Conservation (phyloP, 2,113 vertebrate genomes). For the Athene noctua region DNA sequence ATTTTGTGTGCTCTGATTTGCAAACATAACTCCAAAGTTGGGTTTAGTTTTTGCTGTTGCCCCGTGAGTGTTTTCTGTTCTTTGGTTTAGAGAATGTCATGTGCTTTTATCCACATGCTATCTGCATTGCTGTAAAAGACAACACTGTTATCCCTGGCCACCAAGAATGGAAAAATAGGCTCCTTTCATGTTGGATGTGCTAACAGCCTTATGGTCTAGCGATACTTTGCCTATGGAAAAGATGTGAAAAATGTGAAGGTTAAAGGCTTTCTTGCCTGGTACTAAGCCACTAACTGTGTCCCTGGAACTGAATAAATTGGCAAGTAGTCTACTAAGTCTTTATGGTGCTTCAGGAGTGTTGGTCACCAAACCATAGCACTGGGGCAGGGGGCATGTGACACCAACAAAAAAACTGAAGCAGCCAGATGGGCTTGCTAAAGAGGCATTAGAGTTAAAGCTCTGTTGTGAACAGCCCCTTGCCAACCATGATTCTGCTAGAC, state of each 20-base stretch:
- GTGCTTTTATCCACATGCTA: neutral
- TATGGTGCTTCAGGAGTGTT: neutral
- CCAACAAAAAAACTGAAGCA: neutral
- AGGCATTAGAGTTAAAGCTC: neutral
- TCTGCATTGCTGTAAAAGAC: neutral
- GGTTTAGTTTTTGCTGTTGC: neutral
- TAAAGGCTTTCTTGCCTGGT: neutral
- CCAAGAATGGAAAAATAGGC: neutral
- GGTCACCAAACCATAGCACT: neutral
- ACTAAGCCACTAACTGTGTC: neutral
- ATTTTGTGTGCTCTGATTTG: neutral
- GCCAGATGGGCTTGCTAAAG: neutral
- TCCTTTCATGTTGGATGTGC: neutral
- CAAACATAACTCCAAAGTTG: neutral
- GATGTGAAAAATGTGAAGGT: too few relatives aligned
- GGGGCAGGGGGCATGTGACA: rapidly evolving
- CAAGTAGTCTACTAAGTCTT: neutral
- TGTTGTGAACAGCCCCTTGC: neutral
- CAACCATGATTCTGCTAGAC: neutral
- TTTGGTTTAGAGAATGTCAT: neutral
- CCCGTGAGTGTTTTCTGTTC: neutral
- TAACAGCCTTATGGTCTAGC: too few relatives aligned
- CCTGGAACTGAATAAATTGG: neutral
- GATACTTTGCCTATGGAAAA: neutral
- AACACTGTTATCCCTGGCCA: neutral